Evolutionary conservation across 2,888 invertebrate genomes (phyloP), one percentile per base, ranked within the genome.

Genomic region (Drosophila neoperkinsi): DNA sequence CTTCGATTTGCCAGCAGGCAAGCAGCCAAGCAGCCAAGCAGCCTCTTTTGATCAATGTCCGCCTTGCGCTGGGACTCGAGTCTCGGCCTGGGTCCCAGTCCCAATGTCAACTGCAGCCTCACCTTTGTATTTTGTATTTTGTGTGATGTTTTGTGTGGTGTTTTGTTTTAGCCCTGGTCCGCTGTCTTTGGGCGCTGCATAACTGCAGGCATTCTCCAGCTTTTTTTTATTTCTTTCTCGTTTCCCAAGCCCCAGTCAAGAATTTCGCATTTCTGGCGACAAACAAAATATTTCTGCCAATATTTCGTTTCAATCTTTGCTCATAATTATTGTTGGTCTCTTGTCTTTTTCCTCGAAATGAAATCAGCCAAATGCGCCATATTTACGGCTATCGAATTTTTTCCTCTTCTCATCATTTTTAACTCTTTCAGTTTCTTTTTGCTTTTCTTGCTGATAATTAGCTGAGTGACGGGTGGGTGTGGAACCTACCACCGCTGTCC

Each of bases 91-190:
- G 25, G 71, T 67, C 67, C 74, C 58, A 51, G 71, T 71, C 83
- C 79, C 84, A 90, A 90, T 89, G 90, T 81, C 80, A 82, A 78
- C 78, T 78, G 79, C 89, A 87, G 89, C 90, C 87, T 84, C 84
- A 90, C 53, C 65, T 68, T 55, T 57, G 46, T 41, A 65, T 74
- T 73, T 73, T 49, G 41, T 66, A n/a, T 31, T 53, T 34, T 41
- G 46, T 28, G 36, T 34, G 34, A 16, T 34, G 34, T 34, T 34
- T 34, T 34, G 13, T 34, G 34, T 34, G 34, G 13, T 31, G 41
- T 55, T 50, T 55, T 50, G 64, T 59, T 18, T 66, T 66, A 21
- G 43, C 21, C 21, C 43, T 13, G 43, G 43, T 11, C 43, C 21
- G 16, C 18, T 36, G 77, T 38, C 60, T 69, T 65, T 64, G 71